Evolutionary conservation across 2,113 vertebrate species (phyloP).

Genomic region (Rhinichthys klamathensis): DNA sequence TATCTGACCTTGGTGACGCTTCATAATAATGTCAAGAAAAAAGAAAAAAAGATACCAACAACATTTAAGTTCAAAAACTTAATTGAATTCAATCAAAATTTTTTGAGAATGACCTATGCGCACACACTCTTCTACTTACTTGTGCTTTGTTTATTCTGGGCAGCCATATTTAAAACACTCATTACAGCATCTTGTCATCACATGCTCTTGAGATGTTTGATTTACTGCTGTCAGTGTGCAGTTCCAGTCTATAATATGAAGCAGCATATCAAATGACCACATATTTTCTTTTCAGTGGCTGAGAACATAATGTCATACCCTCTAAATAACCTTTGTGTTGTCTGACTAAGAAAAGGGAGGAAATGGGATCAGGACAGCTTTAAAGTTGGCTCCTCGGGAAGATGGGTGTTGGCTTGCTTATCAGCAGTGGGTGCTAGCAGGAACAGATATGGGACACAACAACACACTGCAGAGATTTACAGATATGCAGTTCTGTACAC

Average conservation of each 20-base stretch:
- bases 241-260: not conserved
- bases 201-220: not conserved
- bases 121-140: not conserved
- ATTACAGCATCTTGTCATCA: not conserved
- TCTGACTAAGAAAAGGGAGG: slow-evolving; percentile 12
- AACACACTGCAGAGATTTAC: slow-evolving; percentile 60
- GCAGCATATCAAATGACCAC: not conserved
- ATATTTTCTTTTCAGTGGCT: not conserved
- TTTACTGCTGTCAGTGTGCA: not conserved
- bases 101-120: slow-evolving; percentile 2
- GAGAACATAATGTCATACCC: not conserved
- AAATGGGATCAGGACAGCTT: slow-evolving; percentile 21
- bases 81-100: not conserved
- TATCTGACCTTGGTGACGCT: too few species aligned
- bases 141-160: slow-evolving; percentile 13
- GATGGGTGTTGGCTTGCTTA: slow-evolving; percentile 31
- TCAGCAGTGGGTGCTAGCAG: slow-evolving; percentile 26
- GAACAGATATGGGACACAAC: slow-evolving; percentile 43
- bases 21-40: not conserved
- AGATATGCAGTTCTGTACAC: slow-evolving; percentile 44
- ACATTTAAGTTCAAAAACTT: not conserved
- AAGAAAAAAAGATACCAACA: not conserved
- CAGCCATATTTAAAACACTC: slow-evolving; percentile 14
- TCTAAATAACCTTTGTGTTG: slow-evolving; percentile 33
- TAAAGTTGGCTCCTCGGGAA: slow-evolving; percentile 19